Percentiles rank a stretch among this genome's conserved stretches.
These are phyloP conservation scores for Dryococelus australis DNA, from an alignment of 2,888 invertebrate species.

Conservation along the genomic window DNA sequence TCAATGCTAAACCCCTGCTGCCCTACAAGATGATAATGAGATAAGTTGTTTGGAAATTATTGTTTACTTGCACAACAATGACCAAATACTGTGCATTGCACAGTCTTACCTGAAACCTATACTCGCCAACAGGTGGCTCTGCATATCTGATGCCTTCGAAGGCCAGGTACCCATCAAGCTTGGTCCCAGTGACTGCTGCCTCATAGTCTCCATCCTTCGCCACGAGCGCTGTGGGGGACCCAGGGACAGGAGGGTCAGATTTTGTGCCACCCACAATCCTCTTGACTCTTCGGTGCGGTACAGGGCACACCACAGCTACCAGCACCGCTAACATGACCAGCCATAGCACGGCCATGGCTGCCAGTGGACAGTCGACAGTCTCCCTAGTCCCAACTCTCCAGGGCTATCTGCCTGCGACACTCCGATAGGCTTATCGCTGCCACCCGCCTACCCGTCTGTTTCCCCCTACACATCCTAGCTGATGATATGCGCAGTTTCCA, in stretches of 20 bases:
- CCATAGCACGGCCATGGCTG: background rate
- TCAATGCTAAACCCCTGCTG: too few species aligned
- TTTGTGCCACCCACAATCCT: constrained; percentile 73
- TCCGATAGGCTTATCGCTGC: background rate
- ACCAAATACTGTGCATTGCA: too few species aligned
- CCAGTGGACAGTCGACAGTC: background rate
- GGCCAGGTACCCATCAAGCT: constrained; percentile 68
- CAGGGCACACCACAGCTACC: background rate
- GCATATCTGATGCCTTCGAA: constrained; percentile 79
- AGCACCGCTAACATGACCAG: constrained; percentile 1
- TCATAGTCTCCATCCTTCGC: constrained; percentile 66
- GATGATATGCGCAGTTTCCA: too few species aligned
- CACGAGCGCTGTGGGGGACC: constrained; percentile 74
- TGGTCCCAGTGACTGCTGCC: constrained; percentile 69
- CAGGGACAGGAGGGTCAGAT: constrained; percentile 71
- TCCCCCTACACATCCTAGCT: background rate
- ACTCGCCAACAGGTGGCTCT: constrained; percentile 64
- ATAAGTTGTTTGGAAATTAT: too few species aligned
- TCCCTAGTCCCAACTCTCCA: background rate
- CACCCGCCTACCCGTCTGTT: background rate
- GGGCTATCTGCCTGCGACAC: background rate
- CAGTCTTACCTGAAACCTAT: constrained; percentile 63
- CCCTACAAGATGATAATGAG: too few species aligned
- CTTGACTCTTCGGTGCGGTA: constrained; percentile 41
- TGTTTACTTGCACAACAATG: too few species aligned